Evolutionary conservation across 1,140 invertebrate genomes (phyloP).

Genomic region (Bombus sylvicola): DNA sequence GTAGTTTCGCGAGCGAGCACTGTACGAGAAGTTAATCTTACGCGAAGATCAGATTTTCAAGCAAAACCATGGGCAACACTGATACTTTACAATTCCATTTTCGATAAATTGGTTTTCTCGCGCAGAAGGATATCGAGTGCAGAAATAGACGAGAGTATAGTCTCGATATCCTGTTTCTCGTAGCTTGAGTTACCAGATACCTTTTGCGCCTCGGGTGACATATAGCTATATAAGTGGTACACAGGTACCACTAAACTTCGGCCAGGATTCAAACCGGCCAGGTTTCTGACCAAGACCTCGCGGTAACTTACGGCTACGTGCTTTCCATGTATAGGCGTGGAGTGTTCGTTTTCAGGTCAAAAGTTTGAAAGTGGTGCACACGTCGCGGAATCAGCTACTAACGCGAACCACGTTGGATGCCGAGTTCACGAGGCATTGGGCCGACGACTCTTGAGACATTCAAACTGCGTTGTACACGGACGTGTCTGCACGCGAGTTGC

Average conservation of each 20-base stretch:
- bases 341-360: conserved; percentile 61
- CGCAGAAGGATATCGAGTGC: not conserved
- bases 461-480: conserved; percentile 23
- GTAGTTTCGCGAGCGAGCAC: too few species aligned
- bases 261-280: conserved; percentile 46
- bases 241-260: conserved; percentile 40
- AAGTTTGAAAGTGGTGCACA: conserved; percentile 69
- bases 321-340: conserved; percentile 22
- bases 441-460: conserved; percentile 28
- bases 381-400: conserved; percentile 26
- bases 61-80: too few species aligned
- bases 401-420: conserved; percentile 9
- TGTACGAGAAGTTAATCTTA: not conserved
- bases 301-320: conserved; percentile 59
- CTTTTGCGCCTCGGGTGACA: conserved; percentile 16
- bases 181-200: conserved; percentile 21
- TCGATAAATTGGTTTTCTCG: not conserved
- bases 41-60: too few species aligned
- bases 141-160: not conserved
- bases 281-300: conserved; percentile 36
- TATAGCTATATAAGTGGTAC: not conserved
- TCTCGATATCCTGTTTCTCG: conserved; percentile 35
- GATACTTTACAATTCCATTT: conserved; percentile 13
- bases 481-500: conserved; percentile 33
- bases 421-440: conserved; percentile 35